Conservation (phyloP, 2,113 vertebrate species). For the Tylochromis polylepis region DNA sequence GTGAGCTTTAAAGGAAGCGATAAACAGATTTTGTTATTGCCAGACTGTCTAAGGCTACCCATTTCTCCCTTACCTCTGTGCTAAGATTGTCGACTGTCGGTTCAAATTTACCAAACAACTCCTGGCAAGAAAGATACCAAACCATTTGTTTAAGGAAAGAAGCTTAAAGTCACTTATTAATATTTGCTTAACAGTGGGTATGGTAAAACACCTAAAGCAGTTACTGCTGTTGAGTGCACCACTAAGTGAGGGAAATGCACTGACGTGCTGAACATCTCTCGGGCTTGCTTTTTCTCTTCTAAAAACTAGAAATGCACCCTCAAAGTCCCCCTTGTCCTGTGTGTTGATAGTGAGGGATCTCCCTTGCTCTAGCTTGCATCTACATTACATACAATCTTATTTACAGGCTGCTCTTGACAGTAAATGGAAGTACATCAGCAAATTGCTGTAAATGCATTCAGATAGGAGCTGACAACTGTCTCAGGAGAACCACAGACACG, state of each 20-base stretch:
- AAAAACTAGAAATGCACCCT: conserved; percentile 3
- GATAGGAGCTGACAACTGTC: conserved; percentile 27
- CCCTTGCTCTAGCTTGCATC: background rate
- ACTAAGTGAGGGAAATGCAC: background rate
- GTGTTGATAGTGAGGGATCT: background rate
- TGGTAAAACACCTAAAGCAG: background rate
- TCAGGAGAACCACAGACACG: conserved; percentile 22
- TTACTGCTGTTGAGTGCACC: background rate
- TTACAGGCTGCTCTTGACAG: background rate
- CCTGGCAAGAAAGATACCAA: background rate
- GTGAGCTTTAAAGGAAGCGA: background rate
- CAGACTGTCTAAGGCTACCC: background rate
- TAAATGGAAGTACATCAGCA: conserved; percentile 29
- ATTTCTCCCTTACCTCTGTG: background rate
- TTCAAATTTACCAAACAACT: background rate
- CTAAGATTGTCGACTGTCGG: background rate
- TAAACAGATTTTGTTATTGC: background rate
- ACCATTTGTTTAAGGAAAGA: background rate
- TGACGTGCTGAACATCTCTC: background rate
- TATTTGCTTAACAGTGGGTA: background rate
- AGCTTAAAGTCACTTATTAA: background rate
- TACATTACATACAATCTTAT: background rate
- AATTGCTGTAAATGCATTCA: conserved; percentile 36
- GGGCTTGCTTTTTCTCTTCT: background rate
- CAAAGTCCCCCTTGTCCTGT: background rate